Evolutionary conservation across 1,140 invertebrate genomes (phyloP), one percentile per base, ranked within the genome.

Genomic region (Diuraphis noxia): DNA sequence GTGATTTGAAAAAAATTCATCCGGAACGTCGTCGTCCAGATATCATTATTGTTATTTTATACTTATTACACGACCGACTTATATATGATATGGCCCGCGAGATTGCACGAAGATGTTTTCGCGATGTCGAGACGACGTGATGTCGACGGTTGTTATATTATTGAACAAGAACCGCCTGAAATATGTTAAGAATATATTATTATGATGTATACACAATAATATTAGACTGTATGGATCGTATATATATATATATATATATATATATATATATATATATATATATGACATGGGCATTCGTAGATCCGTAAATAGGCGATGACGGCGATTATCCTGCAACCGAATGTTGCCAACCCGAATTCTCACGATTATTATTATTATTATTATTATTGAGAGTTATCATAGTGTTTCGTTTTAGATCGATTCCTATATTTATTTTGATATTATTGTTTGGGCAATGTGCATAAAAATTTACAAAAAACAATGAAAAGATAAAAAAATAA

Each of bases 1-100:
- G 87, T 88, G 30, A 72, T 88, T 88, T 43, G 41, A 88, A 72
- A 72, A n/a, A n/a, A 72, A 88, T 88, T 88, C 56, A 89, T n/a
- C 88, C 25, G 36, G 46, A 38, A 86, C n/a, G 34, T 38, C 36
- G 41, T 84, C 81, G 79, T n/a, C n/a, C n/a, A 40, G 56, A n/a
- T n/a, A 72, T 72, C 56, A n/a, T 72, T n/a, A 72, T 72, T n/a
- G n/a, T 72, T 49, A 21, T 49, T 56, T 56, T 56, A 34, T 77
- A 77, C 72, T 34, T 77, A 7, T 19, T 36, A 36, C 72, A 23
- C 34, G 72, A 21, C 21, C 19, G n/a, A 2, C 56, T 41, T n/a
- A n/a, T n/a, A n/a, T n/a, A n/a, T n/a, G n/a, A 34, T 41, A 9
- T 82, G 79, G 7, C 34, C 8, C 25, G 25, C 8, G 52, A 8